phyloP scores from a whole-genome alignment of 2,797 vertebrate genomes.

The Peromyscus eremicus region DNA sequence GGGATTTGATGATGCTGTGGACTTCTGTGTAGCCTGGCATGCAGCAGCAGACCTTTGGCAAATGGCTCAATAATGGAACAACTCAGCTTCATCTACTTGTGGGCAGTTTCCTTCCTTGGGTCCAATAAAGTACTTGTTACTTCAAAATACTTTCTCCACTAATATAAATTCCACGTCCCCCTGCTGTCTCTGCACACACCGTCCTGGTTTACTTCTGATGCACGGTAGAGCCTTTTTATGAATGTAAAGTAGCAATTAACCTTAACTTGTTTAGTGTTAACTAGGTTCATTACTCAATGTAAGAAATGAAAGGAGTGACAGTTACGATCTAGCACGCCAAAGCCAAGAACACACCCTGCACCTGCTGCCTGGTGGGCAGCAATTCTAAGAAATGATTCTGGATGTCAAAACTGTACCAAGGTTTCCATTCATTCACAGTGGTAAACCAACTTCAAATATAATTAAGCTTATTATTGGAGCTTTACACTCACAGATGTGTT shows the following conservation, averaged over 20 bases:
- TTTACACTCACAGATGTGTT: not conserved
- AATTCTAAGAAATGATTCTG: not conserved
- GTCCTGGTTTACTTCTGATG: not conserved
- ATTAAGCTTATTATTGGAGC: not conserved
- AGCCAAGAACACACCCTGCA: fast-evolving
- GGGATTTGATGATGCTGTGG: not conserved
- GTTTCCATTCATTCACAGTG: not conserved
- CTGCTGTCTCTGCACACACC: not conserved
- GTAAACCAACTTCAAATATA: conserved; percentile 20
- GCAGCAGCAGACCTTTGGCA: not conserved
- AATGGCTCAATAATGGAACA: not conserved
- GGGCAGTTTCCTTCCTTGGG: not conserved
- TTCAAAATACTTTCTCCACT: conserved; percentile 18
- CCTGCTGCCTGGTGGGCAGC: not conserved
- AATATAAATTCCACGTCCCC: not conserved
- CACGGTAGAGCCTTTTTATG: not conserved
- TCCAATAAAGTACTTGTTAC: not conserved
- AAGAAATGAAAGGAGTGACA: not conserved
- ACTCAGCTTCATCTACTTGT: not conserved
- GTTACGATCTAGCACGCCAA: not conserved
- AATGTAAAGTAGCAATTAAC: conserved; percentile 52
- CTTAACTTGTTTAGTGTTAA: not conserved
- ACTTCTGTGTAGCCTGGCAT: no score
- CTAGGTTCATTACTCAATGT: not conserved
- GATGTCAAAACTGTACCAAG: not conserved